Conservation (phyloP, 2,888 invertebrate species). For the Drosophila robusta region DNA sequence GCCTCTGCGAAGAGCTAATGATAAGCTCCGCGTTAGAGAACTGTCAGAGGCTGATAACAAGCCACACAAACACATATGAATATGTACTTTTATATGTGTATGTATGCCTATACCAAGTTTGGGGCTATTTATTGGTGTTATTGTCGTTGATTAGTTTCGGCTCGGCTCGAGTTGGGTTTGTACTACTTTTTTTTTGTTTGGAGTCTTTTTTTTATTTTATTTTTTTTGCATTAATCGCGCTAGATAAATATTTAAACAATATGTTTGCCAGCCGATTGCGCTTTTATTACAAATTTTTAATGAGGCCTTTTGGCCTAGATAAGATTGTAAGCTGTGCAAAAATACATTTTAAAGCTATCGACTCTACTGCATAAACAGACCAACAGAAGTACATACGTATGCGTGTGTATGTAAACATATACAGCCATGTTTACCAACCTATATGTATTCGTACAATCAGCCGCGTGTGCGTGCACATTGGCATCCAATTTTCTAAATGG, state of each 20-base stretch:
- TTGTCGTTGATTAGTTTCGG: conserved; percentile 21
- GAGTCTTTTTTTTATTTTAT: too few relatives aligned
- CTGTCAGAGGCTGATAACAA: conserved; percentile 44
- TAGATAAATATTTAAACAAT: conserved; percentile 46
- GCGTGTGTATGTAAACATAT: background rate
- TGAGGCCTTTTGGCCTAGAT: conserved; percentile 20
- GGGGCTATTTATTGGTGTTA: background rate
- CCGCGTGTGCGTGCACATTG: conserved; percentile 32
- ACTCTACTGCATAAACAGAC: conserved; percentile 12
- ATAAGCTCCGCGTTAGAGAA: conserved; percentile 44
- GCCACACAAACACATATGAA: background rate
- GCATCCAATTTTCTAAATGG: conserved; percentile 68
- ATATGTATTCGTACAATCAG: conserved; percentile 5
- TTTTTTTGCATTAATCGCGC: too few relatives aligned
- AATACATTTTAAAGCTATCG: conserved; percentile 15
- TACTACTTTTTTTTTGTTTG: conserved; percentile 3
- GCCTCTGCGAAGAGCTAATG: conserved; percentile 39
- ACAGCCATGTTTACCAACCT: background rate
- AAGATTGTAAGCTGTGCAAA: conserved; percentile 25
- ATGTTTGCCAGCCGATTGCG: conserved; percentile 1
- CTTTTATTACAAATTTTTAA: background rate
- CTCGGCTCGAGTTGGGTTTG: background rate
- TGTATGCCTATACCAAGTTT: background rate
- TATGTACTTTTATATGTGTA: background rate
- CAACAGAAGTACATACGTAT: background rate